phyloP scores from a whole-genome alignment of 2,113 vertebrate species.

The Poicephalus meyeri region DNA sequence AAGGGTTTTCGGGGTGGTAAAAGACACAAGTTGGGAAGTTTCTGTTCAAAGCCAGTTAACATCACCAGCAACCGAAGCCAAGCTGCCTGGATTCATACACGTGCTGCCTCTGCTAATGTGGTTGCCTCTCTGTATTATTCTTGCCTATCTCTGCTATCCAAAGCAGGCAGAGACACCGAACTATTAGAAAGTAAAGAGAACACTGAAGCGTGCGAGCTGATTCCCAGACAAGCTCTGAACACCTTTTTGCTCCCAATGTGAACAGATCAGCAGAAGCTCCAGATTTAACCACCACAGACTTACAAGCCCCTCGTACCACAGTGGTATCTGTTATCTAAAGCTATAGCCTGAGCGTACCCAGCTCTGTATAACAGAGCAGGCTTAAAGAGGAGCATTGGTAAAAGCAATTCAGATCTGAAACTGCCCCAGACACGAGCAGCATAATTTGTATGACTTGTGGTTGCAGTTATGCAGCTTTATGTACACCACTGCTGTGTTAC shows the following conservation, averaged over 20 bases:
- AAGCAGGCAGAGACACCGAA: background rate
- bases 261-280: background rate
- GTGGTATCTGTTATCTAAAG: background rate
- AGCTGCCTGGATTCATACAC: background rate
- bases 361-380: background rate
- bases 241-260: background rate
- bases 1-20: background rate
- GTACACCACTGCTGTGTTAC: background rate
- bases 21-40: background rate
- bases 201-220: rapidly evolving
- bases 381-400: background rate
- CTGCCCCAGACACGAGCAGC: background rate
- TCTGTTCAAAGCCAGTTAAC: background rate
- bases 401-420: background rate
- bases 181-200: background rate
- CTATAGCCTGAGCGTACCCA: background rate
- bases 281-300: background rate
- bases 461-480: background rate
- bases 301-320: background rate
- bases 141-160: background rate
- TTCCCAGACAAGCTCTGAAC: background rate
- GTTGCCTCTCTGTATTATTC: background rate
- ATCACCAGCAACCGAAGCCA: background rate
- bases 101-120: background rate
- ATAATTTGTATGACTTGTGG: background rate